phyloP scores from a whole-genome alignment of 2,888 invertebrate genomes.

The Eilema griseolum region DNA sequence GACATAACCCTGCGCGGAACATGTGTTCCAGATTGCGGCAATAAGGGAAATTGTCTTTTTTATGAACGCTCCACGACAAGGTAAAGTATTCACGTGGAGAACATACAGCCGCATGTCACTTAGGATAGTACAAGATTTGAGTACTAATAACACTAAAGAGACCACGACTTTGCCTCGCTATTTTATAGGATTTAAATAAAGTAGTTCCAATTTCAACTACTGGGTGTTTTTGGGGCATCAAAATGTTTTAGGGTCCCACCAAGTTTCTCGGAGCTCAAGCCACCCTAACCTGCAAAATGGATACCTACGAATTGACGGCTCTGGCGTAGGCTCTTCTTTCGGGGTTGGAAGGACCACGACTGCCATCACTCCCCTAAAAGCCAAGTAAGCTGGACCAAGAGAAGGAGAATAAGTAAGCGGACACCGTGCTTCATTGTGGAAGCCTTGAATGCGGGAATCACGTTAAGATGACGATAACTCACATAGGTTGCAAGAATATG shows the following conservation, averaged over 20 bases:
- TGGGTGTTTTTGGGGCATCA: not conserved
- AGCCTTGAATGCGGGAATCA: too few relatives aligned
- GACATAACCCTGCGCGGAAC: slow-evolving; percentile 80
- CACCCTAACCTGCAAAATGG: not conserved
- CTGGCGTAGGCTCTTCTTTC: not conserved
- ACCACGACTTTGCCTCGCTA: slow-evolving; percentile 13
- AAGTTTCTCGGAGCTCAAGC: not conserved
- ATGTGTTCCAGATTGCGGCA: slow-evolving; percentile 86
- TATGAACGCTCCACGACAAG: slow-evolving; percentile 81
- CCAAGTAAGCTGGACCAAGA: too few relatives aligned
- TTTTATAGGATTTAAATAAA: slow-evolving; percentile 34
- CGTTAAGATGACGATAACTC: too few relatives aligned
- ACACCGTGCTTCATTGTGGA: too few relatives aligned
- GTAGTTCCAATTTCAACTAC: not conserved
- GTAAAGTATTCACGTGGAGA: slow-evolving; percentile 78
- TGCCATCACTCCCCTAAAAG: too few relatives aligned
- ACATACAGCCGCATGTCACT: slow-evolving; percentile 57
- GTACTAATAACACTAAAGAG: slow-evolving; percentile 45
- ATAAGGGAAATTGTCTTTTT: slow-evolving; percentile 87
- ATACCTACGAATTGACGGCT: not conserved
- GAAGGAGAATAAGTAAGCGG: too few relatives aligned
- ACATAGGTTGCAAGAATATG: too few relatives aligned
- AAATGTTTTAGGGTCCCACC: not conserved
- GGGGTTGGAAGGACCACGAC: too few relatives aligned
- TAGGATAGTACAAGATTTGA: slow-evolving; percentile 58